A percentile compares a stretch with the other conserved stretches of the same genome.
These are phyloP conservation scores for Mactromeris polynyma DNA, from an alignment of 2,888 invertebrate species.

Conservation along the genomic window DNA sequence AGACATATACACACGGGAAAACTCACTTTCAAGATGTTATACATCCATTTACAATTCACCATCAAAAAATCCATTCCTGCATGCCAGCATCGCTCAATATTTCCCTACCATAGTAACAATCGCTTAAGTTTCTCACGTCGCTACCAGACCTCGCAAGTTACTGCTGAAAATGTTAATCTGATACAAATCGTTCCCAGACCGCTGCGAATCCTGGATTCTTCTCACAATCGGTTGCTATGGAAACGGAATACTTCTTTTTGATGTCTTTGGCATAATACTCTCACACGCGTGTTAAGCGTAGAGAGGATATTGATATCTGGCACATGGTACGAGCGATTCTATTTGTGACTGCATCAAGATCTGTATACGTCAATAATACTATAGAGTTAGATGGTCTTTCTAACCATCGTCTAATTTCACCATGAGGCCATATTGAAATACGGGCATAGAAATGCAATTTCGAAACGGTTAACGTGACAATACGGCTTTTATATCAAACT, in stretches of 20 bases:
- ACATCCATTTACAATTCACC: neutral
- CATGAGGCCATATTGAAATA: neutral
- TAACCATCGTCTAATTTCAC: neutral
- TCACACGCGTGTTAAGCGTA: conserved; percentile 35
- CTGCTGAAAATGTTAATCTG: conserved; percentile 27
- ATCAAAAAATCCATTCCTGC: conserved; percentile 10
- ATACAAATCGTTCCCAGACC: conserved; percentile 31
- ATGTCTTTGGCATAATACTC: conserved; percentile 69
- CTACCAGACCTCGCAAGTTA: conserved; percentile 24
- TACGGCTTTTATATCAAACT: neutral
- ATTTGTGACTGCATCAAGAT: conserved; percentile 36
- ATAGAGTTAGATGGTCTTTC: neutral
- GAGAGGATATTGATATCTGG: conserved; percentile 52
- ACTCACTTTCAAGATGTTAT: conserved; percentile 2
- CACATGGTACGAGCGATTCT: conserved; percentile 29
- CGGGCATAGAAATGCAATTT: neutral
- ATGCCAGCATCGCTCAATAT: neutral
- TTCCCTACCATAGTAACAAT: conserved; percentile 11
- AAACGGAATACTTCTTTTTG: conserved; percentile 69
- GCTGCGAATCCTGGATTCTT: conserved; percentile 37
- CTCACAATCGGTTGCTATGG: conserved; percentile 61
- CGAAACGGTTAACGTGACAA: neutral
- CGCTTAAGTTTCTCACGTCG: conserved; percentile 15
- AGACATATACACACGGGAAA: conserved; percentile 17
- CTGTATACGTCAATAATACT: conserved; percentile 8